phyloP scores from a whole-genome alignment of 2,797 vertebrate genomes.

The Halcyon leucocephala region DNA sequence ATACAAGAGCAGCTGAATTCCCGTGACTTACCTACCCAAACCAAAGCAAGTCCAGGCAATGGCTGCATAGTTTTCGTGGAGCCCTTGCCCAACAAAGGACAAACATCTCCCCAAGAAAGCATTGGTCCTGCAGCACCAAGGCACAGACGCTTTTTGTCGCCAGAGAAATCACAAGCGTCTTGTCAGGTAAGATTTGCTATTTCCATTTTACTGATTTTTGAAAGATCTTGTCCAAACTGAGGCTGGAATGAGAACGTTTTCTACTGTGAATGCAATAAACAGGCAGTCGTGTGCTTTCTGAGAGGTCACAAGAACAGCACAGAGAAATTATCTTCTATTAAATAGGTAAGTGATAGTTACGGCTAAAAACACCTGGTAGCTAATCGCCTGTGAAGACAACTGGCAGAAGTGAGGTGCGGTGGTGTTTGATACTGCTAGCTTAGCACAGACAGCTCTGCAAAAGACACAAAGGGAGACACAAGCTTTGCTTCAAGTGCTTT shows the following conservation, averaged over 20 bases:
- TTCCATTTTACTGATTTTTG: not conserved
- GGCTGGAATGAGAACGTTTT: not conserved
- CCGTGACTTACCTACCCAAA: constrained; percentile 64
- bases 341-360: not conserved
- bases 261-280: not conserved
- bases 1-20: constrained; percentile 66
- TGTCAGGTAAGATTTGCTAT: constrained; percentile 56
- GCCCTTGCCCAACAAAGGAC: constrained; percentile 50
- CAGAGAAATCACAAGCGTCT: not conserved
- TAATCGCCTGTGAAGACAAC: not conserved
- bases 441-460: not conserved
- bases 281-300: not conserved
- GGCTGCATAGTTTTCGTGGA: constrained; percentile 74
- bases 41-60: constrained; percentile 81
- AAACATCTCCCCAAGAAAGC: constrained; percentile 45
- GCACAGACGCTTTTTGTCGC: not conserved
- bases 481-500: not conserved
- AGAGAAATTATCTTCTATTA: not conserved
- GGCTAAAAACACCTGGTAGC: not conserved
- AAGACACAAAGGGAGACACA: not conserved
- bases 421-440: not conserved
- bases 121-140: constrained; percentile 41
- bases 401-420: not conserved
- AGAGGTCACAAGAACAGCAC: not conserved
- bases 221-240: not conserved